Base-by-base conservation (phyloP, 2,888 invertebrate species). In the Dioctria rufipes region DNA sequence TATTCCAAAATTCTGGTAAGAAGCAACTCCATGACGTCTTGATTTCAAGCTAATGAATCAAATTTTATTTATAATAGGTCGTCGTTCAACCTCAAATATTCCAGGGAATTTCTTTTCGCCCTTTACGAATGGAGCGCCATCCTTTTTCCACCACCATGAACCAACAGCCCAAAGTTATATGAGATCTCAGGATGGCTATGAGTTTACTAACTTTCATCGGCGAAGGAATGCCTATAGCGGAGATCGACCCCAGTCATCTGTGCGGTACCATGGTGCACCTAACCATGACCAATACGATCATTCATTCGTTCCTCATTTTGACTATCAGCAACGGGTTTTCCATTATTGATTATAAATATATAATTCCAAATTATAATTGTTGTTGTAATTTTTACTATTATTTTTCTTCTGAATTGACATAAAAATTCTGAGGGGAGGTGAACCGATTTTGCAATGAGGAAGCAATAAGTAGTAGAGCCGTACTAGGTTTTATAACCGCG, bases 181-280 rank as follows among this genome's bases (percentile, higher is more conserved):
- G 37, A 65, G 66, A 6, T 66, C 66, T n/a, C 73, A 58, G 13
- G 54, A 66, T 5, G 78, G 66, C 8, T 78, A 78, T 5, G 78
- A 78, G 25, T 78, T 78, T 54, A 66, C 78, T 2, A 78, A 78
- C 42, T 51, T 66, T 37, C 78, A 78, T 51, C 54, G 37, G n/a
- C 54, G 73, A 60, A 54, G 73, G 25, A 51, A 25, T 42, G 42
- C 73, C 5, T 54, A n/a, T 37, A 42, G 42, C 4, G 60, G 73
- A 9, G n/a, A 39, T 37, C 39, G 73, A 4, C 5, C n/a, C n/a
- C 8, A 58, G 3, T n/a, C n/a, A 40, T 58, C 73, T 6, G 54
- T 40, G 60, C 37, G 40, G 39, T 39, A 39, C 39, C 54, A 51
- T 39, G 71, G 11, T n/a, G 4, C 73, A 11, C 37, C 42, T 54